phyloP scores from a whole-genome alignment of 2,888 invertebrate species.

The Amblyjoppa proteus region DNA sequence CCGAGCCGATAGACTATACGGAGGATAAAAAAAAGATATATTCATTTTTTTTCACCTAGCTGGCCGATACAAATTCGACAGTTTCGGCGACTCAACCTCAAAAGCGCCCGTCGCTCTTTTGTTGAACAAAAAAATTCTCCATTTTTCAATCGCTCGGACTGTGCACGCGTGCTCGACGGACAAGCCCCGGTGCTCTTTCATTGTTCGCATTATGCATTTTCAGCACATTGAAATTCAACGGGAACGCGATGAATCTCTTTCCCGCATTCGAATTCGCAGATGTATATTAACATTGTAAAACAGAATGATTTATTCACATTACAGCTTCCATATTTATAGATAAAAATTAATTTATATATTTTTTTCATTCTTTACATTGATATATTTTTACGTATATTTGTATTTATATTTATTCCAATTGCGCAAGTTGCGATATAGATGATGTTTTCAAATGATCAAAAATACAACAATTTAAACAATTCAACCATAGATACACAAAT shows the following conservation, averaged over 20 bases:
- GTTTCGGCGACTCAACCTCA: conserved; percentile 66
- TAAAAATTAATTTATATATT: neutral
- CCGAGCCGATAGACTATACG: conserved; percentile 63
- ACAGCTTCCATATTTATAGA: neutral
- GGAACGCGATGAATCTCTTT: conserved; percentile 34
- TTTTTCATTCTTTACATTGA: neutral
- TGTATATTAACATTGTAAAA: neutral
- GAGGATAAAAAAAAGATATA: neutral
- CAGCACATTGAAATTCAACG: conserved; percentile 36
- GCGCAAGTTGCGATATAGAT: too few relatives aligned
- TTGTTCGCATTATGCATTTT: conserved; percentile 58
- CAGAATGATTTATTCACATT: neutral
- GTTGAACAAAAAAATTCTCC: conserved; percentile 60
- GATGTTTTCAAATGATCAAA: too few relatives aligned
- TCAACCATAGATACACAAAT: too few relatives aligned
- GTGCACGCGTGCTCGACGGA: conserved; percentile 44
- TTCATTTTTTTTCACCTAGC: conserved; percentile 64
- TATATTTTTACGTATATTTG: too few relatives aligned
- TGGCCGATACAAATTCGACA: conserved; percentile 75
- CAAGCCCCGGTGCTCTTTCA: conserved; percentile 34
- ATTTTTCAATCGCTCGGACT: conserved; percentile 56
- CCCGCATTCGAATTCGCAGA: conserved; percentile 8
- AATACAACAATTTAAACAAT: too few relatives aligned
- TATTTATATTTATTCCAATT: too few relatives aligned
- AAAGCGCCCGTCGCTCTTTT: conserved; percentile 63